A percentile compares a stretch with the other conserved stretches of the same genome.
phyloP scores from a whole-genome alignment of 1,140 invertebrate genomes.

The Drosophila busckii region DNA sequence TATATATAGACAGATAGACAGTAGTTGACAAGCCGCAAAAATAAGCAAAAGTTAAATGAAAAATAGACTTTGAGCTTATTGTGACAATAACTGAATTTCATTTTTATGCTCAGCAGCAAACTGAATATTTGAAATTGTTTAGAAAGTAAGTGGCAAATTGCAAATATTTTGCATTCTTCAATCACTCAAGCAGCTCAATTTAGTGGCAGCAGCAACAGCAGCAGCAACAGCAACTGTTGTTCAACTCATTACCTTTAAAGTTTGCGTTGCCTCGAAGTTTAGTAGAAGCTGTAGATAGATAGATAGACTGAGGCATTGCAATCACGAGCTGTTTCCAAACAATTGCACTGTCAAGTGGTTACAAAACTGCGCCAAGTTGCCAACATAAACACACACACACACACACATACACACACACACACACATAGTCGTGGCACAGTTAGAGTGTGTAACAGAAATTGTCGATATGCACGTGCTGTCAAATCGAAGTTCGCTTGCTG shows the following conservation, averaged over 20 bases:
- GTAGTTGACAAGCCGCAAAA: not conserved
- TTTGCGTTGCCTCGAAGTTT: no score
- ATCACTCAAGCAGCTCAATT: no score
- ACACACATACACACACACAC: no score
- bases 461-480: conserved; percentile 63
- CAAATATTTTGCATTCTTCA: no score
- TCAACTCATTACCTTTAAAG: conserved; percentile 11
- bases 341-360: conserved; percentile 76
- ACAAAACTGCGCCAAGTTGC: conserved; percentile 46
- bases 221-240: not conserved
- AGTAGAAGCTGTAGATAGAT: no score
- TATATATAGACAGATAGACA: not conserved
- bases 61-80: conserved; percentile 25
- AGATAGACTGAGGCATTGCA: conserved; percentile 33
- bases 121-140: not conserved
- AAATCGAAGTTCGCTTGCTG: conserved; percentile 51
- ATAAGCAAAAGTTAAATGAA: conserved; percentile 18
- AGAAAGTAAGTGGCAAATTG: no score
- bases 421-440: not conserved
- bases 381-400: conserved; percentile 26
- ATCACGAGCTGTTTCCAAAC: conserved; percentile 74
- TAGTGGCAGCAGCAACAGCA: no score
- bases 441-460: conserved; percentile 5
- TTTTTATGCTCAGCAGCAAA: conserved; percentile 10
- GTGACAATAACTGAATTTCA: conserved; percentile 34